Base-by-base conservation (phyloP, 1,140 invertebrate species). In the Drosophila setifemur region DNA sequence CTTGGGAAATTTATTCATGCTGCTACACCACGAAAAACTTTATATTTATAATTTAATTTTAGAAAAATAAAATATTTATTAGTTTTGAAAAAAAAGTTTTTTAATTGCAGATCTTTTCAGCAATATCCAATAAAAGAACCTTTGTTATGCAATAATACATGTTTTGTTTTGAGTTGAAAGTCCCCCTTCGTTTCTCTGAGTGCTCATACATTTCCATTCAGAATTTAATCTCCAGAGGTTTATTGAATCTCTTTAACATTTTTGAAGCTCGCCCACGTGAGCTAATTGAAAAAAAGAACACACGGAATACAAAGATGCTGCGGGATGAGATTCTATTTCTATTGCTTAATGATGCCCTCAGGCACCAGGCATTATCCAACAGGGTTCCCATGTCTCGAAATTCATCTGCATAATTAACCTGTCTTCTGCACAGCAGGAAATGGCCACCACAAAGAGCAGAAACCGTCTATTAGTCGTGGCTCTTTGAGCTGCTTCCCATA, bases 371-470 rank as follows among this genome's bases (percentile, higher is more conserved):
- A n/a, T n/a, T n/a, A n/a, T 37, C 33, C 14, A 37, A 37, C 11
- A 37, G 50, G 39, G 79, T 71, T 78, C 50, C 48, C 69, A 72
- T 66, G 48, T 53, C 55, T 66, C 66, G 31, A 61, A 66, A 66
- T 48, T 55, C 58, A 64, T 78, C 57, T 55, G 55, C 74, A 83
- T 83, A 86, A 86, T 83, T 83, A 83, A 79, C 47, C 53, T 43
- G 45, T 77, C 58, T 69, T 49, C 47, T 60, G 44, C 33, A 52
- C 49, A 68, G 73, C 78, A 77, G 78, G 78, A 82, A 77, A 35
- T 70, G 53, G 70, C 50, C 71, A 68, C 69, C 42, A 60, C 40
- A 78, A 54, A 79, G 70, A 74, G 60, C 40, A 63, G 60, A 66
- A 78, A 79, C 60, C 60, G 71, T 74, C 66, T 55, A 74, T 83